Conservation (phyloP, 2,797 vertebrate species). For the Rallus crepitans region DNA sequence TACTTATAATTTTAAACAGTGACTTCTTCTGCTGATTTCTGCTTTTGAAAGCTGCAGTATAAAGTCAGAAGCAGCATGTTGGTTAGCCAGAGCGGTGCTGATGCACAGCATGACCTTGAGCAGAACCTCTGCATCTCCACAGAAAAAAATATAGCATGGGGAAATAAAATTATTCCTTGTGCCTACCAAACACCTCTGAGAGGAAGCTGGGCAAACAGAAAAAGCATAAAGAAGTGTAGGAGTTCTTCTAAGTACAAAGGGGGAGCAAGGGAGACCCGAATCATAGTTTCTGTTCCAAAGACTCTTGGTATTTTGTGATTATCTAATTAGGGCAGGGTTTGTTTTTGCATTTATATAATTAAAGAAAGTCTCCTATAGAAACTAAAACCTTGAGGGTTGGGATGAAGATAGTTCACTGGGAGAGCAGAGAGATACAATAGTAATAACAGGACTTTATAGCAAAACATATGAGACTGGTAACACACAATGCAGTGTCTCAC, state of each 20-base stretch:
- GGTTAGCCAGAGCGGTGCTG: background rate
- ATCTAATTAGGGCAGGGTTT: background rate
- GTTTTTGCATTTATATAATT: background rate
- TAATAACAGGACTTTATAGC: no score
- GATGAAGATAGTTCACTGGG: no score
- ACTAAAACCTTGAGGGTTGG: no score
- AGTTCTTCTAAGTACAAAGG: background rate
- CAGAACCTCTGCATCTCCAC: background rate
- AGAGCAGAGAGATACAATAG: no score
- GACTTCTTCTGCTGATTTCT: background rate
- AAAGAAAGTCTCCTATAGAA: background rate
- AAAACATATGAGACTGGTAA: no score
- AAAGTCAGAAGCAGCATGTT: background rate
- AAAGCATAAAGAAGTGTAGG: background rate
- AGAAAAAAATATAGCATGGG: accelerated
- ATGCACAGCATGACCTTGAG: background rate
- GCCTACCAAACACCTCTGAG: background rate
- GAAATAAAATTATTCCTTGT: background rate
- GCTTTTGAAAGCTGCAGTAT: background rate
- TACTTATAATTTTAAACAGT: background rate
- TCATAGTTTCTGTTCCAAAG: background rate
- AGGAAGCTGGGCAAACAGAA: background rate
- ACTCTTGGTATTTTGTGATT: background rate
- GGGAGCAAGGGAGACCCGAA: background rate
- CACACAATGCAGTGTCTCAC: no score